Conservation (phyloP, 2,797 vertebrate species). For the Capromys pilorides region DNA sequence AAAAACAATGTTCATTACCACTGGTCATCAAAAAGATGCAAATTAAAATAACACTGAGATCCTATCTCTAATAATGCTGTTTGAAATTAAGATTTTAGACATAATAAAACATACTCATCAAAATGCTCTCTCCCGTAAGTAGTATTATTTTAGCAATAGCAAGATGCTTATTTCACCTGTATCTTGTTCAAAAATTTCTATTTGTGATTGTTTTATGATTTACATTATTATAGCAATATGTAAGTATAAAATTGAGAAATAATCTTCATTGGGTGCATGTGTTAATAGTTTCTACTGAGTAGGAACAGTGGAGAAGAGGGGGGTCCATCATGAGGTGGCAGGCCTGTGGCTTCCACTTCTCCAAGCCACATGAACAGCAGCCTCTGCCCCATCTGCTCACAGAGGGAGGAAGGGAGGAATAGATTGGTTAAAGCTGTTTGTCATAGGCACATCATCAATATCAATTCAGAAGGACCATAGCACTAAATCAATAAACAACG, state of each 20-base stretch:
- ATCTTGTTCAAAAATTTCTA: neutral
- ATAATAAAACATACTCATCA: conserved; percentile 9
- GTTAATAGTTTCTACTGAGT: neutral
- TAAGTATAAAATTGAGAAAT: neutral
- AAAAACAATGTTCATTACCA: neutral
- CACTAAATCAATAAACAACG: neutral
- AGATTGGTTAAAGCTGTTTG: neutral
- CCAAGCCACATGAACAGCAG: neutral
- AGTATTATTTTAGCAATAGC: conserved; percentile 13
- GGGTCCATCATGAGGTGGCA: no score
- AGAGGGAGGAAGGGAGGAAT: neutral
- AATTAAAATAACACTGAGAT: neutral
- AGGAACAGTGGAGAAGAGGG: neutral
- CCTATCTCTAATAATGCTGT: neutral
- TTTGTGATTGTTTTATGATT: conserved; percentile 6
- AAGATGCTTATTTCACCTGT: conserved; percentile 4
- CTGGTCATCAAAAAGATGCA: neutral
- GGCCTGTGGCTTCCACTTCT: no score
- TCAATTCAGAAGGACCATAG: accelerated
- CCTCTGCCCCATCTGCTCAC: neutral
- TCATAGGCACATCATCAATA: neutral
- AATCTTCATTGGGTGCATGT: neutral
- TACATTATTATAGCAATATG: neutral
- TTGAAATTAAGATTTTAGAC: conserved; percentile 44
- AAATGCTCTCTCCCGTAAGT: neutral